phyloP scores from a whole-genome alignment of 2,888 invertebrate species.

The Alsophila aescularia region DNA sequence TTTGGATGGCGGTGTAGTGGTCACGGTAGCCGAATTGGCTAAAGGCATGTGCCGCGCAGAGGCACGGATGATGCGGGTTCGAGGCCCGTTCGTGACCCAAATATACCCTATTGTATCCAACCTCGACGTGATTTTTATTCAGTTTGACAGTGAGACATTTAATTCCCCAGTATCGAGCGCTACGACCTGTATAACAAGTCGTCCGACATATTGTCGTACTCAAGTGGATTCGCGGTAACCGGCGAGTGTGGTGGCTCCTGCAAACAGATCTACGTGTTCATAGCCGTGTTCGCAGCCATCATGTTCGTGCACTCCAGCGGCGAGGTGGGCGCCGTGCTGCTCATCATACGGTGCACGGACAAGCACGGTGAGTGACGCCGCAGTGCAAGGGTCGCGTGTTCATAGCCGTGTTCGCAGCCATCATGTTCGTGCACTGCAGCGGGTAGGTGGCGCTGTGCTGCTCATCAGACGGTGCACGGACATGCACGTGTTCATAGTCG shows the following conservation, averaged over 20 bases:
- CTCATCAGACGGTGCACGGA: constrained; percentile 96
- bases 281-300: constrained; percentile 90
- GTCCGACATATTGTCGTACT: constrained; percentile 15
- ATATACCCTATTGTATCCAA: too few relatives aligned
- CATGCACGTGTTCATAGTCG: constrained; percentile 89
- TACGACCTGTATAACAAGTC: constrained; percentile 46
- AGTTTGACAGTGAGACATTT: too few relatives aligned
- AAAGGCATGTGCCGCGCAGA: too few relatives aligned
- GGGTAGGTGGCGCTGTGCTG: constrained; percentile 95
- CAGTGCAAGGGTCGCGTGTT: too few relatives aligned
- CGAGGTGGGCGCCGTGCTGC: constrained; percentile 95
- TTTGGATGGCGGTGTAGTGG: too few relatives aligned
- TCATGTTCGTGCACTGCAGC: constrained; percentile 96
- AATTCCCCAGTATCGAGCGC: constrained; percentile 52
- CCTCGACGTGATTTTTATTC: too few relatives aligned
- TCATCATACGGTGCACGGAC: constrained; percentile 95
- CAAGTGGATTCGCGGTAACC: constrained; percentile 85
- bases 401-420: constrained; percentile 90
- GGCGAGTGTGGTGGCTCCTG: constrained; percentile 93
- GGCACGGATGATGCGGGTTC: too few relatives aligned
- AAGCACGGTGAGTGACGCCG: constrained; percentile 85
- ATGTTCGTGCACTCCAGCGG: constrained; percentile 97
- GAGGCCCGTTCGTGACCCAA: too few relatives aligned
- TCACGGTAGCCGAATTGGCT: too few relatives aligned
- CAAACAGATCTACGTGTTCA: constrained; percentile 91